Evolutionary conservation across 1,140 invertebrate genomes (phyloP).

Genomic region (Gerris buenoi): DNA sequence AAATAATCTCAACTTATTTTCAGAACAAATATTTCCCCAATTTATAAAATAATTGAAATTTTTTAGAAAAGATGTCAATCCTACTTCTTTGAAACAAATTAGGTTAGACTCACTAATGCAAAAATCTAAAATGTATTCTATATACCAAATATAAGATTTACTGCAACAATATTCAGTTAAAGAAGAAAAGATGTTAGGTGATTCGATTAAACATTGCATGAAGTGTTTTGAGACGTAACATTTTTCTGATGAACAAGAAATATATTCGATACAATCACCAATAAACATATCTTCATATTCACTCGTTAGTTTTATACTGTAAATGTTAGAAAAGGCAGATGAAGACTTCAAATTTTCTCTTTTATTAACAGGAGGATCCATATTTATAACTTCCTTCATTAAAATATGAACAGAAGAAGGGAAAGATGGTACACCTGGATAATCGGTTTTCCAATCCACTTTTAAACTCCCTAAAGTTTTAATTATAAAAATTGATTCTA

Average conservation of each 20-base stretch:
- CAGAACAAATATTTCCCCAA: not conserved
- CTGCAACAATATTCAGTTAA: not conserved
- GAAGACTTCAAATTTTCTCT: too few relatives aligned
- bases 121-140: not conserved
- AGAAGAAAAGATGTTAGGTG: too few relatives aligned
- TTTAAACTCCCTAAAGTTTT: not conserved
- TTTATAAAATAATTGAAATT: not conserved
- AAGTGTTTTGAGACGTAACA: too few relatives aligned
- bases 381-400: not conserved
- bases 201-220: too few relatives aligned
- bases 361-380: not conserved
- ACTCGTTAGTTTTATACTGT: too few relatives aligned
- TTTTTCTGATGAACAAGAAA: too few relatives aligned
- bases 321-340: too few relatives aligned
- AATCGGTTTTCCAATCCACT: not conserved
- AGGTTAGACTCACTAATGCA: not conserved
- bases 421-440: not conserved
- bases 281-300: too few relatives aligned
- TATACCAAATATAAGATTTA: not conserved
- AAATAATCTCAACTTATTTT: not conserved
- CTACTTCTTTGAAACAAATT: not conserved
- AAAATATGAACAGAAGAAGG: not conserved
- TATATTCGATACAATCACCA: too few relatives aligned
- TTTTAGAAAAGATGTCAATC: not conserved
- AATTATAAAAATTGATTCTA: not conserved